Conservation (phyloP, 2,888 invertebrate species). For the Tenthredo distinguenda region DNA sequence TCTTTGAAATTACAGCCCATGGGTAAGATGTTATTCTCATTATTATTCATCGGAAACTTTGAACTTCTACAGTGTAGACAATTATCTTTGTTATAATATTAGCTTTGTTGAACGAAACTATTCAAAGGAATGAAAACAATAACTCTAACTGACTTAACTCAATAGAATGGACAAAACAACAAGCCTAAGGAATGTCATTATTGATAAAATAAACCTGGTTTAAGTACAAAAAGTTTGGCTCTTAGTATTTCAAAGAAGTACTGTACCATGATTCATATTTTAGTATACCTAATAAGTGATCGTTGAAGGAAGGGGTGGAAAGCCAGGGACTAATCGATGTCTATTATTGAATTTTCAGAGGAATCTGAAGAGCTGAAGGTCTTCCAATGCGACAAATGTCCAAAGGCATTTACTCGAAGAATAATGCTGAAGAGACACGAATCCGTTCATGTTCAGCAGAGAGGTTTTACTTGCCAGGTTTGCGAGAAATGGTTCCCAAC, state of each 20-base stretch:
- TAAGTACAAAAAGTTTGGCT: slow-evolving; percentile 8
- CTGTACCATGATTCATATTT: too few relatives aligned
- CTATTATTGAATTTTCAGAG: slow-evolving; percentile 15
- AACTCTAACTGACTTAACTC: background rate
- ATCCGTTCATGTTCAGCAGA: slow-evolving; percentile 82
- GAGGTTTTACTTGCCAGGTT: slow-evolving; percentile 81
- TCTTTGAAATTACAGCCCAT: slow-evolving; percentile 69
- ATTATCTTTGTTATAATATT: background rate
- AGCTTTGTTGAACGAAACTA: too few relatives aligned
- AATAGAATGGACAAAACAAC: background rate
- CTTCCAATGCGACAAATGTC: slow-evolving; percentile 83
- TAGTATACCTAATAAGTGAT: background rate
- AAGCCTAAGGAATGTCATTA: too few relatives aligned
- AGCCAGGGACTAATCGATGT: background rate
- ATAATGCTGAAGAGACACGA: slow-evolving; percentile 83
- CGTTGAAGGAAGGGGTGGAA: background rate
- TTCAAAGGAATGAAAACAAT: too few relatives aligned
- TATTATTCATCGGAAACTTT: background rate
- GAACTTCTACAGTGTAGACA: background rate
- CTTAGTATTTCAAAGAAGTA: slow-evolving; percentile 5
- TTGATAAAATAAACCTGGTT: background rate
- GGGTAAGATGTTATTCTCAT: slow-evolving; percentile 54
- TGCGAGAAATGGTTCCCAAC: slow-evolving; percentile 86
- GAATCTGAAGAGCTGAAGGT: slow-evolving; percentile 78
- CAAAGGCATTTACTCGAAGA: slow-evolving; percentile 82